A percentile compares a stretch with the other conserved stretches of the same genome.
Conservation (phyloP, 1,140 invertebrate genomes). For the Drosophila pseudoananassae region DNA sequence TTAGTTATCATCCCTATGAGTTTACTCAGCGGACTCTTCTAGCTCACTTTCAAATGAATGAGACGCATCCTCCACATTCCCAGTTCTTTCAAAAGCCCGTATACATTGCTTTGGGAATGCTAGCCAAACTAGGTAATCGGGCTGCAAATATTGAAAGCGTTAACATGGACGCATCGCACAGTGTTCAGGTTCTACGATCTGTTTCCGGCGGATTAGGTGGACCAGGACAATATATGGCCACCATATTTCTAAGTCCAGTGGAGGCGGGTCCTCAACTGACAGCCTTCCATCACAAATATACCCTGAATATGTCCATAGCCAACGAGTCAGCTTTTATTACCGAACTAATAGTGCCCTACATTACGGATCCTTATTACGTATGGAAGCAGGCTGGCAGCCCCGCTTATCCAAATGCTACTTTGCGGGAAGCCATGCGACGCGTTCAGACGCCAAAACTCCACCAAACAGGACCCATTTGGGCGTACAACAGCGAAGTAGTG, state of each 20-base stretch:
- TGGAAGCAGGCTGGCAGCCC: slow-evolving; percentile 65
- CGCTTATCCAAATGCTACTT: slow-evolving; percentile 68
- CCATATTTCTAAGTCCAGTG: slow-evolving; percentile 71
- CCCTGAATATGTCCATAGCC: slow-evolving; percentile 71
- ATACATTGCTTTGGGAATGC: slow-evolving; percentile 84
- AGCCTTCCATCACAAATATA: slow-evolving; percentile 63
- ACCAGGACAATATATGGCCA: slow-evolving; percentile 61
- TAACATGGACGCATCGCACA: slow-evolving; percentile 70
- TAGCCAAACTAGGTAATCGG: slow-evolving; percentile 82
- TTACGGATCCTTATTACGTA: slow-evolving; percentile 70
- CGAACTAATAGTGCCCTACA: slow-evolving; percentile 80
- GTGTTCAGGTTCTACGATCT: slow-evolving; percentile 62
- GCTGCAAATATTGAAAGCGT: slow-evolving; percentile 65
- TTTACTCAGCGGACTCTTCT: slow-evolving; percentile 84
- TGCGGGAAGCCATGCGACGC: slow-evolving; percentile 65
- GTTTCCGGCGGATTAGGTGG: slow-evolving; percentile 54
- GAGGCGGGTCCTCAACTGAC: slow-evolving; percentile 61
- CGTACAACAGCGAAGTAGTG: slow-evolving; percentile 70
- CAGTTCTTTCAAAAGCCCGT: slow-evolving; percentile 86
- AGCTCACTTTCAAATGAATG: slow-evolving; percentile 85
- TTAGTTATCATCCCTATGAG: slow-evolving; percentile 85
- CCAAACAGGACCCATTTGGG: slow-evolving; percentile 68
- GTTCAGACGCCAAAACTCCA: slow-evolving; percentile 63
- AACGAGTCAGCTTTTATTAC: slow-evolving; percentile 78
- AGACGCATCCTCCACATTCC: slow-evolving; percentile 82